A percentile compares a stretch with the other conserved stretches of the same genome.
phyloP scores from a whole-genome alignment of 2,797 vertebrate species.

The Pseudochaenichthys georgianus region DNA sequence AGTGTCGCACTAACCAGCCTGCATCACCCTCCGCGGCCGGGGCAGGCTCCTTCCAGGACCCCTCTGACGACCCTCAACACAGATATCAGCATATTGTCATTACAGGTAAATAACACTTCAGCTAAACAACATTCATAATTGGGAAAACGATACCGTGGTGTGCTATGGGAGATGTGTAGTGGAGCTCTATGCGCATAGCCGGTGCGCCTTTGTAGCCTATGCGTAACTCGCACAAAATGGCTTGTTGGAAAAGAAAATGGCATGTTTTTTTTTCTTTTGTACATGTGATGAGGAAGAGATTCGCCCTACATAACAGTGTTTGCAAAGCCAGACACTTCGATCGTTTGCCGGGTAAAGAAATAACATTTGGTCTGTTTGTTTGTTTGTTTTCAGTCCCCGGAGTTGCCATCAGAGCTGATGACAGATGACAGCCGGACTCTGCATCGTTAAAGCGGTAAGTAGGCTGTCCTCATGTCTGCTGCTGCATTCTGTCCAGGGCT shows the following conservation, averaged over 20 bases:
- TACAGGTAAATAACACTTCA: slow-evolving; percentile 90
- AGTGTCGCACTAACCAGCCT: slow-evolving; percentile 92
- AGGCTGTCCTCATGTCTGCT: slow-evolving; percentile 71
- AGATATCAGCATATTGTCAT: slow-evolving; percentile 96
- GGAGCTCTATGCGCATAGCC: slow-evolving; percentile 47
- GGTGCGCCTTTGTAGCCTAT: slow-evolving; percentile 57
- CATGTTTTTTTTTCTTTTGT: slow-evolving; percentile 58
- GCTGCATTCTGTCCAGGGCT: slow-evolving; percentile 76
- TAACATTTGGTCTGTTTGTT: slow-evolving; percentile 68
- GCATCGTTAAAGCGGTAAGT: slow-evolving; percentile 93
- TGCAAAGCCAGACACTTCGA: slow-evolving; percentile 27
- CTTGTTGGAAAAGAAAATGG: slow-evolving; percentile 63
- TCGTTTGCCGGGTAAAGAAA: slow-evolving; percentile 41
- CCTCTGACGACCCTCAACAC: slow-evolving; percentile 97
- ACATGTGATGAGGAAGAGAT: slow-evolving; percentile 35
- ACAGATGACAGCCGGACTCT: slow-evolving; percentile 97
- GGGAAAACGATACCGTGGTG: background rate
- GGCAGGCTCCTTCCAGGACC: slow-evolving; percentile 88
- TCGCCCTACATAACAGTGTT: slow-evolving; percentile 42
- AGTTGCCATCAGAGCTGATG: slow-evolving; percentile 95
- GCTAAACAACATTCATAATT: slow-evolving; percentile 1
- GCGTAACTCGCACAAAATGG: slow-evolving; percentile 73
- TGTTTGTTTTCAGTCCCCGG: slow-evolving; percentile 90
- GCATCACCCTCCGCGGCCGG: slow-evolving; percentile 88
- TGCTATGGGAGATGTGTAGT: slow-evolving; percentile 17